A percentile compares a stretch with the other conserved stretches of the same genome.
These are phyloP conservation scores for Vespertilio murinus DNA, from an alignment of 2,797 vertebrate genomes.

Conservation along the genomic window DNA sequence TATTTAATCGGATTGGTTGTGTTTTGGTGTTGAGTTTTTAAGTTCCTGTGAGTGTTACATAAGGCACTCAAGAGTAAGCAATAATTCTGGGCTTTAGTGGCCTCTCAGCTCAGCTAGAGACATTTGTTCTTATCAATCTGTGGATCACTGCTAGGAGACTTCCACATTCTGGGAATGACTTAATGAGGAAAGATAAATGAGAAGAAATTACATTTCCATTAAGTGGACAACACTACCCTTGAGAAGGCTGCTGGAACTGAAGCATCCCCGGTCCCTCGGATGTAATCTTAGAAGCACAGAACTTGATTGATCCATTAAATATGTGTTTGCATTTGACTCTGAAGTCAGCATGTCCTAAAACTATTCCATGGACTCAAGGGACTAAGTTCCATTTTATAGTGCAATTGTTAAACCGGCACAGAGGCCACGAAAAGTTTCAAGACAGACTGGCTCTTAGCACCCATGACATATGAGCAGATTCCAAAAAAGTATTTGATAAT, in stretches of 20 bases:
- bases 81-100: background rate
- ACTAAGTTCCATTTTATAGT: background rate
- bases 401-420: background rate
- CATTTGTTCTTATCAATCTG: conserved; percentile 46
- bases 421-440: background rate
- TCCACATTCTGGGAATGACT: conserved; percentile 4
- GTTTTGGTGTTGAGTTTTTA: background rate
- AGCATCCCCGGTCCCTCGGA: background rate
- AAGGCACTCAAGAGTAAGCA: background rate
- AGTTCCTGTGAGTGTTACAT: background rate
- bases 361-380: background rate
- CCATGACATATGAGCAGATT: background rate
- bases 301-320: conserved; percentile 41
- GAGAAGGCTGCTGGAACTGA: conserved; percentile 4
- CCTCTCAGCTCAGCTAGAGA: background rate
- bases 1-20: background rate
- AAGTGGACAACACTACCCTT: conserved; percentile 46
- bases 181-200: conserved; percentile 61
- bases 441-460: background rate
- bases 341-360: background rate
- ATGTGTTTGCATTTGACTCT: conserved; percentile 3
- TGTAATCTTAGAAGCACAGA: background rate
- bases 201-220: conserved; percentile 54
- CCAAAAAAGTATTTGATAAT: background rate
- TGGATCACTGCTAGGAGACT: background rate